These are phyloP conservation scores for Ferrisia virgata DNA, from an alignment of 2,888 invertebrate species.

Conservation along the genomic window DNA sequence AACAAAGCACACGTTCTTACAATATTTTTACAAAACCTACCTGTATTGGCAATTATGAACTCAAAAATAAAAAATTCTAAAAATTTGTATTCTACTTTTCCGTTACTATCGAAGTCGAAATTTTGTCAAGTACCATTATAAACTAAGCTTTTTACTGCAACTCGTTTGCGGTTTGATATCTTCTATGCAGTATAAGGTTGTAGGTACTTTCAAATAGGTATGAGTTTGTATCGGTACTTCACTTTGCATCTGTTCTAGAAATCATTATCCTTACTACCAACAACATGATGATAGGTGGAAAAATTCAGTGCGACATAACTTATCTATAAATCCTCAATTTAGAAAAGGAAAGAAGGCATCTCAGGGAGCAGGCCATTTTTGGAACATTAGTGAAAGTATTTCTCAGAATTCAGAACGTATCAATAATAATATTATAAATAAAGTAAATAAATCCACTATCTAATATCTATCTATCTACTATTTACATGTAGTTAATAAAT, in stretches of 20 bases:
- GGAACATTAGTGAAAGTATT: constrained; percentile 69
- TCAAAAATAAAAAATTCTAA: no score
- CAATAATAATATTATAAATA: not conserved
- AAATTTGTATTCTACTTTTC: no score
- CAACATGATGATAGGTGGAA: constrained; percentile 90
- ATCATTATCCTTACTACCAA: constrained; percentile 83
- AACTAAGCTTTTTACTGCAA: no score
- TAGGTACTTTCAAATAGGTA: not conserved
- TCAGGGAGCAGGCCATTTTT: constrained; percentile 84
- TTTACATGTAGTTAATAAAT: no score
- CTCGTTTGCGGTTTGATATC: no score
- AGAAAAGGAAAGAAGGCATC: constrained; percentile 80
- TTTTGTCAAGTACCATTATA: no score
- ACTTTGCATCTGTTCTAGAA: constrained; percentile 59
- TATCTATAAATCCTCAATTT: constrained; percentile 89
- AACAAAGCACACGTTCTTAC: no score
- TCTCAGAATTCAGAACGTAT: not conserved
- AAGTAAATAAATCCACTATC: not conserved
- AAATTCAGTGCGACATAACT: constrained; percentile 84
- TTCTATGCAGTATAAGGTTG: no score
- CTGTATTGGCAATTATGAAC: no score
- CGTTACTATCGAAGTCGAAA: no score
- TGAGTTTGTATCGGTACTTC: no score
- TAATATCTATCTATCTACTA: not conserved
- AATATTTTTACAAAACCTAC: no score